Conservation (phyloP, 37 sponge, comb jelly and placozoan genomes). For the Oopsacas minuta region DNA sequence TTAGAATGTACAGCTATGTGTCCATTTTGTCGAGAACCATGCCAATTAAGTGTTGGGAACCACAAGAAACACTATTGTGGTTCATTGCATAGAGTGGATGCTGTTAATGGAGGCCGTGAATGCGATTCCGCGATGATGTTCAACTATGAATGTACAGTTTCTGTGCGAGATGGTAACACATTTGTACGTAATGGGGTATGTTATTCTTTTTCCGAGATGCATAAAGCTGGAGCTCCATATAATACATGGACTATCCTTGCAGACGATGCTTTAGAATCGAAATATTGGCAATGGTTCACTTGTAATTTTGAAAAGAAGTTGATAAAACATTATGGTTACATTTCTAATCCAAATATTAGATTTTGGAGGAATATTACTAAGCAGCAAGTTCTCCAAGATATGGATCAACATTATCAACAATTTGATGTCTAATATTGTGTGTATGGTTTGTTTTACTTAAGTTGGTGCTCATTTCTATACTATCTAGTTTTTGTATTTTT, state of each 20-base stretch:
- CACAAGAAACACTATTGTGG: background rate
- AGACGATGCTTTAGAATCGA: background rate
- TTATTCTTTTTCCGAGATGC: background rate
- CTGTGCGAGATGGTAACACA: background rate
- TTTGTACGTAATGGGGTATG: background rate
- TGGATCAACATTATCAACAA: background rate
- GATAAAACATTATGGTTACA: background rate
- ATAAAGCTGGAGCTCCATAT: background rate
- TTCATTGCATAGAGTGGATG: background rate
- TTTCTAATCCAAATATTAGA: background rate
- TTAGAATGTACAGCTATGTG: background rate
- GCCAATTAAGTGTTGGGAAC: background rate
- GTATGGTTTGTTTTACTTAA: too few relatives aligned
- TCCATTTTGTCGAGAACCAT: background rate
- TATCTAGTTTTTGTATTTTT: too few relatives aligned
- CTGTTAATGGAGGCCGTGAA: background rate
- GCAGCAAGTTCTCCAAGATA: background rate
- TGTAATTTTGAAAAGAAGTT: background rate
- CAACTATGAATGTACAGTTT: background rate
- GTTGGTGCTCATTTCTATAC: too few relatives aligned
- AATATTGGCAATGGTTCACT: background rate
- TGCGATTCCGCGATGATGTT: background rate
- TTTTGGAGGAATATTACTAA: background rate
- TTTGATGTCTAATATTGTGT: background rate
- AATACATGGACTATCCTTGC: background rate